These are phyloP conservation scores for Scaptomyza cyrtandrae DNA, from an alignment of 2,888 invertebrate genomes.

Conservation along the genomic window DNA sequence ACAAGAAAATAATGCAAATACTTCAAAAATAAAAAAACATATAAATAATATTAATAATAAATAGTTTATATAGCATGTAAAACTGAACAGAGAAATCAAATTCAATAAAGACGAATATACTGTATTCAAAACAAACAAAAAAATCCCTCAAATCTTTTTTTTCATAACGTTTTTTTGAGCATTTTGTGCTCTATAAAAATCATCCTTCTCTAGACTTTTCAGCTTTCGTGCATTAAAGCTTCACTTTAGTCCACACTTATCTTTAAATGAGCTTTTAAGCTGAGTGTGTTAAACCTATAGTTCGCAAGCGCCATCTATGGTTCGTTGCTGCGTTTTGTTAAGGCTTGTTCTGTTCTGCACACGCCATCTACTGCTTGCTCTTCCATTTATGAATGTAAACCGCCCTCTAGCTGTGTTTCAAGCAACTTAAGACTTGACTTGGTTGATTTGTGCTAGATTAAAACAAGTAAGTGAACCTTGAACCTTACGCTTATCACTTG, in stretches of 20 bases:
- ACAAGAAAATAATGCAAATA: conserved; percentile 39
- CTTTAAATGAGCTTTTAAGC: neutral
- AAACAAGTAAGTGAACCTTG: neutral
- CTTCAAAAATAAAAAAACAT: conserved; percentile 56
- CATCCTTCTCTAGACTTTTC: too few relatives aligned
- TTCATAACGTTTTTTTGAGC: neutral
- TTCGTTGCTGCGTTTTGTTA: neutral
- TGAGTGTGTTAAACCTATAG: too few relatives aligned
- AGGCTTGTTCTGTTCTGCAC: neutral
- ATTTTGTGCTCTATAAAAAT: too few relatives aligned
- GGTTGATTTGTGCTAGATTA: neutral
- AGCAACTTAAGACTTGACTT: neutral
- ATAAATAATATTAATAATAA: conserved; percentile 58
- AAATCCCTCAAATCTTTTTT: conserved; percentile 5
- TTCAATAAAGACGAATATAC: conserved; percentile 79
- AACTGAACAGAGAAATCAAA: conserved; percentile 77
- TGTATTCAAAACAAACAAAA: conserved; percentile 71
- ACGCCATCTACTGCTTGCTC: neutral
- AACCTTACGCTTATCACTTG: too few relatives aligned
- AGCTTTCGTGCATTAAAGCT: neutral
- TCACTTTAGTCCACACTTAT: neutral
- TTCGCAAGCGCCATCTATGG: neutral
- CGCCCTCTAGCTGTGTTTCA: neutral
- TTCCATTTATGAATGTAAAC: neutral
- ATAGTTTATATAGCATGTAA: conserved; percentile 79